phyloP scores from a whole-genome alignment of 2,797 vertebrate species.

The Ptychadena robeensis region DNA sequence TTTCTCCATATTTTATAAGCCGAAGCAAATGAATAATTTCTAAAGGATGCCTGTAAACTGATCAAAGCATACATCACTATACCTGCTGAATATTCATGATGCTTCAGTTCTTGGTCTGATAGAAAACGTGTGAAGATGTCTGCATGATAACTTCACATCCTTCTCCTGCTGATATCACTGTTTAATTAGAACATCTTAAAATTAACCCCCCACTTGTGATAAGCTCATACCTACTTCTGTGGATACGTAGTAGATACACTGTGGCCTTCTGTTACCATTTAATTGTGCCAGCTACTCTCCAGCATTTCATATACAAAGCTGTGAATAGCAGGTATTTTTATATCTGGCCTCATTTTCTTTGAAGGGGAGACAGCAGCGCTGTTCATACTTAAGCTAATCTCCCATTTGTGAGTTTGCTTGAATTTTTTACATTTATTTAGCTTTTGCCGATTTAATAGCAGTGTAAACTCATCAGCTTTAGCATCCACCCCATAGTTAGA shows the following conservation, averaged over 20 bases:
- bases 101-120: constrained; percentile 21
- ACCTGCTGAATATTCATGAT: constrained; percentile 48
- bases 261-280: neutral
- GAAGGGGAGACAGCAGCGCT: neutral
- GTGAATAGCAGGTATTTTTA: neutral
- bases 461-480: no score
- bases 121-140: constrained; percentile 43
- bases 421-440: no score
- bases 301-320: neutral
- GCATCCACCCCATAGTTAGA: no score
- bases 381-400: neutral
- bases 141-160: constrained; percentile 10
- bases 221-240: neutral
- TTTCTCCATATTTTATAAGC: constrained; percentile 15
- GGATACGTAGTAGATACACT: neutral
- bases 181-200: constrained; percentile 32
- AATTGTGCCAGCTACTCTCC: neutral
- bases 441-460: no score
- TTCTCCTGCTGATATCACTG: constrained; percentile 24
- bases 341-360: neutral
- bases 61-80: constrained; percentile 27
- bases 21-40: constrained; percentile 40
- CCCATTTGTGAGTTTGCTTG: neutral
- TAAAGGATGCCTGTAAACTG: constrained; percentile 22
- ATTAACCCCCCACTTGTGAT: constrained; percentile 15